phyloP scores from a whole-genome alignment of 2,888 invertebrate genomes.

The Lasius platythorax region DNA sequence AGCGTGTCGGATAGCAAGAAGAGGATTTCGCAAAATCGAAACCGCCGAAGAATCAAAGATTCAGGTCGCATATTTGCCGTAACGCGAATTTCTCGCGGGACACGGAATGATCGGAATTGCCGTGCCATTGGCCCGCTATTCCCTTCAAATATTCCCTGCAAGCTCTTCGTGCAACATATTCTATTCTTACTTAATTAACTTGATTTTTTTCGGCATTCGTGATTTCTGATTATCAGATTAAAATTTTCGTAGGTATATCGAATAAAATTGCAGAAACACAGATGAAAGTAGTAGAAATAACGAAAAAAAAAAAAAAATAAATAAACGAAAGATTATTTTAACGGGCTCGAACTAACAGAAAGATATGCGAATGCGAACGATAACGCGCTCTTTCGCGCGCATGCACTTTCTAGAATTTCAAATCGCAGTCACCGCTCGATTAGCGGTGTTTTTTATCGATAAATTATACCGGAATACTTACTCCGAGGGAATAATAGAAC shows the following conservation, averaged over 20 bases:
- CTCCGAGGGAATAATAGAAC: slow-evolving; percentile 33
- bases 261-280: neutral
- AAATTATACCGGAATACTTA: slow-evolving; percentile 45
- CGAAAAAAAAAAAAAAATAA: neutral
- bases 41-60: slow-evolving; percentile 61
- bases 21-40: slow-evolving; percentile 57
- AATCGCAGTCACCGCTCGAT: slow-evolving; percentile 41
- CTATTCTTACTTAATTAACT: neutral
- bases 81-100: slow-evolving; percentile 56
- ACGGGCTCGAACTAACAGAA: slow-evolving; percentile 15
- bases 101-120: slow-evolving; percentile 11
- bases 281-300: neutral
- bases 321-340: neutral
- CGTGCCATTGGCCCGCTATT: neutral
- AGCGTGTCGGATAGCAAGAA: slow-evolving; percentile 4
- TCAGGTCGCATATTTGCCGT: slow-evolving; percentile 57
- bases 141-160: neutral
- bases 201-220: neutral
- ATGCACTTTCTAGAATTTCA: slow-evolving; percentile 8
- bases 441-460: slow-evolving; percentile 50
- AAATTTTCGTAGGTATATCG: neutral
- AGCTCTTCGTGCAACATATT: neutral
- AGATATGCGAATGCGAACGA: neutral
- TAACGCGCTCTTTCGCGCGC: neutral
- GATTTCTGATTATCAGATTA: neutral